Evolutionary conservation across 2,888 invertebrate species (phyloP).

Genomic region (Tenodera sinensis): DNA sequence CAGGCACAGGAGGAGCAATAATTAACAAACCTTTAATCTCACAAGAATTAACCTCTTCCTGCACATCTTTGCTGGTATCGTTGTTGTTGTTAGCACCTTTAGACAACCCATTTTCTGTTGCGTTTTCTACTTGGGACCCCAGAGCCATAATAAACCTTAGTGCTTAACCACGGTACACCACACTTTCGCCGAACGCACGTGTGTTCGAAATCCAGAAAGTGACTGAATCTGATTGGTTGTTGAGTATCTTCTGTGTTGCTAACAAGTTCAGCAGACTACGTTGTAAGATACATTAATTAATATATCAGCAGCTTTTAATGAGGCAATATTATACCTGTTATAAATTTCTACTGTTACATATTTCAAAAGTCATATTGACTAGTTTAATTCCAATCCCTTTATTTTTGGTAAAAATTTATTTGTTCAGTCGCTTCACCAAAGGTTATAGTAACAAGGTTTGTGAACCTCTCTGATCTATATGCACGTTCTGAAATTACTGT

Average conservation of each 20-base stretch:
- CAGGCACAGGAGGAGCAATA: not conserved
- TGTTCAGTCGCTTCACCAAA: not conserved
- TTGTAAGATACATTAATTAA: not conserved
- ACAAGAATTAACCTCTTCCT: not conserved
- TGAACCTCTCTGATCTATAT: not conserved
- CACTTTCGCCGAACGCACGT: conserved; percentile 28
- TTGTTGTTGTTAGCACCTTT: not conserved
- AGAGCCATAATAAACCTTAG: conserved; percentile 42
- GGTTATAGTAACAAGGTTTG: not conserved
- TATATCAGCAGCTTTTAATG: not conserved
- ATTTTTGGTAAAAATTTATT: not conserved
- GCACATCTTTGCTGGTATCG: not conserved
- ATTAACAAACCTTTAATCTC: not conserved
- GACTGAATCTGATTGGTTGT: conserved; percentile 30
- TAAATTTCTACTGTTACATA: not conserved
- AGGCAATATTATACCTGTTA: not conserved
- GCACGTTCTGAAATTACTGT: not conserved
- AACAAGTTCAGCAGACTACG: not conserved
- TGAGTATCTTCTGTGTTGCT: not conserved
- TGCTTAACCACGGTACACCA: conserved; percentile 6
- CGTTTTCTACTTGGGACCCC: conserved; percentile 44
- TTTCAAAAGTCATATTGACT: not conserved
- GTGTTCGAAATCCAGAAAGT: conserved; percentile 24
- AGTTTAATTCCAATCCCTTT: not conserved
- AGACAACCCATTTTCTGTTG: conserved; percentile 40